Evolutionary conservation across 2,797 vertebrate species (phyloP).

Genomic region (Melanotaenia nigrans): DNA sequence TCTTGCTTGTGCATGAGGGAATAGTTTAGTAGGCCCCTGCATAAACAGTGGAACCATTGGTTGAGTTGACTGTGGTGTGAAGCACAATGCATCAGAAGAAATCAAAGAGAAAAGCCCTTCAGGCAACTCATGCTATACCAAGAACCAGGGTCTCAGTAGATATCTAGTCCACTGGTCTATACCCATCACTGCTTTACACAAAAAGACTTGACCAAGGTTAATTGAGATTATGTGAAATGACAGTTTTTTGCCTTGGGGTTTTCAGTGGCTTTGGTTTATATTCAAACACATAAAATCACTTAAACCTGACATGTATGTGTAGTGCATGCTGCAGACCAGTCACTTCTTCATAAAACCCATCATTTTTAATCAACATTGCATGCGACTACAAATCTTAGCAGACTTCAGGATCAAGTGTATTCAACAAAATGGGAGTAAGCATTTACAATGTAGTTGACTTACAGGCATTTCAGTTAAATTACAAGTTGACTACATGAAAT

Average conservation of each 20-base stretch:
- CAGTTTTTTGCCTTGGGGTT: slow-evolving; percentile 57
- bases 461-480: slow-evolving; percentile 29
- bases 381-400: neutral
- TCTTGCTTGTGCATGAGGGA: neutral
- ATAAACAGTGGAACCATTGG: slow-evolving; percentile 39
- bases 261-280: slow-evolving; percentile 27
- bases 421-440: neutral
- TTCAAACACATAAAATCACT: slow-evolving; percentile 22
- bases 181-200: slow-evolving; percentile 58
- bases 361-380: neutral
- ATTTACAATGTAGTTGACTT: slow-evolving; percentile 6
- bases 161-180: slow-evolving; percentile 64
- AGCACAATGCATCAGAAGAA: slow-evolving; percentile 33
- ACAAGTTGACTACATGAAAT: slow-evolving; percentile 14
- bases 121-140: slow-evolving; percentile 51
- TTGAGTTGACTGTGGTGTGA: slow-evolving; percentile 41
- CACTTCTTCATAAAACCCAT: neutral
- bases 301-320: neutral
- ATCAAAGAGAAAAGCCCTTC: slow-evolving; percentile 48
- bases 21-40: slow-evolving; percentile 30
- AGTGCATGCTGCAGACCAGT: neutral
- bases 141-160: slow-evolving; percentile 57
- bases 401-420: neutral
- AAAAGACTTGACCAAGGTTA: slow-evolving; percentile 51
- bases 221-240: slow-evolving; percentile 62